Percentiles rank a stretch among this genome's conserved stretches.
phyloP scores from a whole-genome alignment of 2,113 vertebrate species.

The Antechinus flavipes region DNA sequence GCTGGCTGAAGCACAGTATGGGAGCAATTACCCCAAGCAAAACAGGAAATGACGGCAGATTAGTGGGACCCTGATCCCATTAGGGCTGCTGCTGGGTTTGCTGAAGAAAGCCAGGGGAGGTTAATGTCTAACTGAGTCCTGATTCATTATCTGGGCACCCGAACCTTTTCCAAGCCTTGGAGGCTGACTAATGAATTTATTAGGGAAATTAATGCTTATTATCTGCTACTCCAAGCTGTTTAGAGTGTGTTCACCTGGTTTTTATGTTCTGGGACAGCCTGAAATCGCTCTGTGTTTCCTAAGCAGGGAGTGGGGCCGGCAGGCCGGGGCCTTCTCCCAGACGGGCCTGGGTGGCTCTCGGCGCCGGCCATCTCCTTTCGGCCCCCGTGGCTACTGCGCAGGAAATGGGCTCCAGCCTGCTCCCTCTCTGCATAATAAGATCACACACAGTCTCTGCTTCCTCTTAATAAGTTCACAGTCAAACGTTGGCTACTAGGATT shows the following conservation, averaged over 20 bases:
- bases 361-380: not conserved
- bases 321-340: not conserved
- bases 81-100: slow-evolving; percentile 66
- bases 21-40: slow-evolving; percentile 67
- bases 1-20: slow-evolving; percentile 53
- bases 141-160: slow-evolving; percentile 63
- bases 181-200: slow-evolving; percentile 81
- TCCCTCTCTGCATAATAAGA: not conserved
- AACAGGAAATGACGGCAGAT: slow-evolving; percentile 37
- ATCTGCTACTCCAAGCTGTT: slow-evolving; percentile 69
- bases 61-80: slow-evolving; percentile 62
- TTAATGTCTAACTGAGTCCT: slow-evolving; percentile 73
- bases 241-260: slow-evolving; percentile 73
- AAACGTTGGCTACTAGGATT: not conserved
- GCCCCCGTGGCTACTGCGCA: too few relatives aligned
- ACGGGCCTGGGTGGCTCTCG: not conserved
- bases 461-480: not conserved
- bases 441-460: not conserved
- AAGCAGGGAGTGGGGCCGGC: not conserved
- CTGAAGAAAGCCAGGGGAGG: slow-evolving; percentile 63
- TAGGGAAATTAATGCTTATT: slow-evolving; percentile 81
- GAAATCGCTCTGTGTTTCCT: slow-evolving; percentile 63
- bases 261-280: slow-evolving; percentile 72
- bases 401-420: not conserved
- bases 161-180: slow-evolving; percentile 59